Base-by-base conservation (phyloP, 2,888 invertebrate genomes). In the Pocota personata region DNA sequence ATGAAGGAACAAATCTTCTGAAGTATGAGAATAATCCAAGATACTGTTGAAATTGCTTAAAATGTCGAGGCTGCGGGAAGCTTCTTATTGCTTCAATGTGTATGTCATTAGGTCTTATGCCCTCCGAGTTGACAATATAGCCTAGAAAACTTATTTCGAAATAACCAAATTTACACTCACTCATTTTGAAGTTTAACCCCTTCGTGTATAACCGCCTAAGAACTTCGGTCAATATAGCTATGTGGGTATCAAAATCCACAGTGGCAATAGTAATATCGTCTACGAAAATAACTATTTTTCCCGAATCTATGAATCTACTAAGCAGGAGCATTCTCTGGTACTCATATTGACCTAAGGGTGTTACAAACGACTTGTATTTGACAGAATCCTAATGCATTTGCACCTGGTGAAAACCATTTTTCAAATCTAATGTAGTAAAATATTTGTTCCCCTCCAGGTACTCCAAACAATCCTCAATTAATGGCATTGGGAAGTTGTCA, bases 101-200 rank as follows among this genome's bases (percentile, higher is more conserved):
- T 19, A 19, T 16, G 0, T 66, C 32, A 12, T 50, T 75, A 4
- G 71, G 64, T 7, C 32, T 50, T 3, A 86, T 66, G 5, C 80
- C 83, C 8, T 52, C 16, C 1, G 48, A 30, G 3, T 19, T 30
- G 7, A 78, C 60, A 8, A 24, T n/a, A 55, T 82, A 82, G 7
- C 82, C 82, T 57, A 82, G 21, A 57, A 50, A 73, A 14, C 21
- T 14, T 8, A 60, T 52, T 14, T 57, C 52, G 1, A n/a, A 2
- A 14, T 52, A 58, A 0, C 24, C 50, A 16, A 82, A 75, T 57
- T 69, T 55, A 14, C 72, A 72, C 12, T 77, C 77, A 8, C 58
- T 43, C 12, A 76, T 8, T 1, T 69, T 46, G 4, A 77, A 10
- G 35, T 77, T 50, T 10, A 78, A 48, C 1, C 69, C 62, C 1